Percentiles rank a stretch among this genome's conserved stretches.
Evolutionary conservation across 2,113 vertebrate genomes (phyloP).

Genomic region (Syngnathus floridae): DNA sequence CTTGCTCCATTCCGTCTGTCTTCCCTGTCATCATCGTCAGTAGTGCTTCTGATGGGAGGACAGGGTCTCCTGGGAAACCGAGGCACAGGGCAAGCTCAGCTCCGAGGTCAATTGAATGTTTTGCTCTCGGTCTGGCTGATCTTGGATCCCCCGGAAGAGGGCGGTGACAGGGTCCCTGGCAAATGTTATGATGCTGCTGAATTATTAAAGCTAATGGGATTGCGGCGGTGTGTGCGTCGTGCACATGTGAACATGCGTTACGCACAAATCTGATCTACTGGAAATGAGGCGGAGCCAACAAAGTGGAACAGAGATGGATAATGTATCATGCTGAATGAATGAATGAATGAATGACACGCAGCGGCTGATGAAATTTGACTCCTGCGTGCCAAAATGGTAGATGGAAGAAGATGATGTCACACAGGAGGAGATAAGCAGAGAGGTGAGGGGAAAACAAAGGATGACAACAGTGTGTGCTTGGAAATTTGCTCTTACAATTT

Average conservation of each 20-base stretch:
- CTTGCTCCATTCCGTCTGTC: constrained; percentile 17
- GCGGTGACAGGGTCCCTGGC: constrained; percentile 51
- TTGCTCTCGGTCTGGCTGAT: constrained; percentile 25
- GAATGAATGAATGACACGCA: constrained; percentile 36
- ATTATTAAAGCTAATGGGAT: constrained; percentile 67
- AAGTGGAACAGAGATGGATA: constrained; percentile 64
- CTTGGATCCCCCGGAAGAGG: constrained; percentile 40
- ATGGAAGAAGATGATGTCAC: neutral
- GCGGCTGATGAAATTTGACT: constrained; percentile 33
- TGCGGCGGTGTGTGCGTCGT: neutral
- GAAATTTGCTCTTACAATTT: constrained; percentile 45
- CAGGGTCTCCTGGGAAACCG: constrained; percentile 27
- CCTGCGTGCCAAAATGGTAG: constrained; percentile 26
- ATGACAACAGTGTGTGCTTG: constrained; percentile 6
- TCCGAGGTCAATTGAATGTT: constrained; percentile 45
- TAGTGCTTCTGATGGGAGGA: neutral
- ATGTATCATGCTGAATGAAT: constrained; percentile 41
- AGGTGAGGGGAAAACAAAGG: neutral
- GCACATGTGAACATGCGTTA: constrained; percentile 18
- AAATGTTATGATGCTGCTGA: constrained; percentile 50
- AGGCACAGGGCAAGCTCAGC: constrained; percentile 24
- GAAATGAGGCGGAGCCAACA: constrained; percentile 51
- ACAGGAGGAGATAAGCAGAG: neutral
- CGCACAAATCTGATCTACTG: constrained; percentile 44
- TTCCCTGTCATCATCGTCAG: constrained; percentile 11